These are phyloP conservation scores for Lacerta bilineata DNA, from an alignment of 2,797 vertebrate species.

Conservation along the genomic window DNA sequence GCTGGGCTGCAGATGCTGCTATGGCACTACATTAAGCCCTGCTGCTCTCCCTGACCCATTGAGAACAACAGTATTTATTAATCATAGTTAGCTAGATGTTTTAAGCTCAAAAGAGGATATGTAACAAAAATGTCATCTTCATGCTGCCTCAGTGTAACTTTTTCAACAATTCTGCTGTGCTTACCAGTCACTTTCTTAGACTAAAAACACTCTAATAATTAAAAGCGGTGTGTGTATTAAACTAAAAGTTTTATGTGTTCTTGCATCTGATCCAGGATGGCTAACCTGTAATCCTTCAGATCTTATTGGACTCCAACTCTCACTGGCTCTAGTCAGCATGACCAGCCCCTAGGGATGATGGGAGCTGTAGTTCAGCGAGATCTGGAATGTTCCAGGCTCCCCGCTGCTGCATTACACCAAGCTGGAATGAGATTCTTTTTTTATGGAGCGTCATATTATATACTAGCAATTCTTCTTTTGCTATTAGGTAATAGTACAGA, in stretches of 20 bases:
- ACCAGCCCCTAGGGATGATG: background rate
- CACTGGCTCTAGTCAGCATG: background rate
- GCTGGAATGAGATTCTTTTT: background rate
- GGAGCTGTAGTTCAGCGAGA: background rate
- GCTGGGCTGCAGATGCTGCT: too few species aligned
- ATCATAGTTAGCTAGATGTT: background rate
- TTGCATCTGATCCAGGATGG: background rate
- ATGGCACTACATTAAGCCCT: background rate
- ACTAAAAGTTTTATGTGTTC: background rate
- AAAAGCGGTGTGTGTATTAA: background rate
- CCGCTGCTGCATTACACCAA: background rate
- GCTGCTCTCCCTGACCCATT: too few species aligned
- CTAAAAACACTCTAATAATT: background rate
- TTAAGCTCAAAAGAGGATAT: background rate
- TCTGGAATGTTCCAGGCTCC: background rate
- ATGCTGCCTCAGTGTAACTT: background rate
- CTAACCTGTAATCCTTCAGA: too few species aligned
- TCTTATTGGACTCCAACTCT: background rate
- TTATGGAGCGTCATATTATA: too few species aligned
- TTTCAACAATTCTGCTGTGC: background rate
- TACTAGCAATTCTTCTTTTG: background rate
- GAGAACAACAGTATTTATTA: background rate
- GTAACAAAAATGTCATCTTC: background rate
- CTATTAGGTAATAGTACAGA: conserved; percentile 74
- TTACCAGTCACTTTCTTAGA: background rate